These are phyloP conservation scores for Geothlypis trichas DNA, from an alignment of 2,113 vertebrate species.

Conservation along the genomic window DNA sequence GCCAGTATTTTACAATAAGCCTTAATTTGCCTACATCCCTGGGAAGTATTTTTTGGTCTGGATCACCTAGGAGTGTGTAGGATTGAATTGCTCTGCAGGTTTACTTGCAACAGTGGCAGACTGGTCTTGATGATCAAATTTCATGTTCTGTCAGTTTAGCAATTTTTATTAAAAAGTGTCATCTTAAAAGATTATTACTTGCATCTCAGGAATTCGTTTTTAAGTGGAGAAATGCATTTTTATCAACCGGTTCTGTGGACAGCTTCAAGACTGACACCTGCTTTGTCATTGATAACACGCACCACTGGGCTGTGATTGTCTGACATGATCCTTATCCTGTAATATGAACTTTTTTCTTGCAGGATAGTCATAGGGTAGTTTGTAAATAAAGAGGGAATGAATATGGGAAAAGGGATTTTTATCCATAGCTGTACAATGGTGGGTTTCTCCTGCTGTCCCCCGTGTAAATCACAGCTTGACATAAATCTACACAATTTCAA, in stretches of 20 bases:
- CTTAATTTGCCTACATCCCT: not conserved
- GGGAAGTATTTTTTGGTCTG: not conserved
- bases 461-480: not conserved
- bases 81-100: not conserved
- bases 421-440: not conserved
- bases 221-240: not conserved
- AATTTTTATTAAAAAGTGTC: not conserved
- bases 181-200: not conserved
- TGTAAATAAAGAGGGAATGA: not conserved
- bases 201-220: not conserved
- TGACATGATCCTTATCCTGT: not conserved
- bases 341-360: not conserved
- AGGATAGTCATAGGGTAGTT: not conserved
- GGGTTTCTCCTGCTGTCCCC: not conserved
- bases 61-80: not conserved
- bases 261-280: not conserved
- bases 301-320: not conserved
- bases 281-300: not conserved
- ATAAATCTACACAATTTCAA: not conserved
- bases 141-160: not conserved
- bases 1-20: not conserved
- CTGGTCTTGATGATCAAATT: not conserved
- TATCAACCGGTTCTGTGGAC: not conserved
- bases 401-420: not conserved
- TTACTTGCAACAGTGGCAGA: not conserved